Evolutionary conservation across 2,113 vertebrate species (phyloP).

Genomic region (Podarcis cretensis): DNA sequence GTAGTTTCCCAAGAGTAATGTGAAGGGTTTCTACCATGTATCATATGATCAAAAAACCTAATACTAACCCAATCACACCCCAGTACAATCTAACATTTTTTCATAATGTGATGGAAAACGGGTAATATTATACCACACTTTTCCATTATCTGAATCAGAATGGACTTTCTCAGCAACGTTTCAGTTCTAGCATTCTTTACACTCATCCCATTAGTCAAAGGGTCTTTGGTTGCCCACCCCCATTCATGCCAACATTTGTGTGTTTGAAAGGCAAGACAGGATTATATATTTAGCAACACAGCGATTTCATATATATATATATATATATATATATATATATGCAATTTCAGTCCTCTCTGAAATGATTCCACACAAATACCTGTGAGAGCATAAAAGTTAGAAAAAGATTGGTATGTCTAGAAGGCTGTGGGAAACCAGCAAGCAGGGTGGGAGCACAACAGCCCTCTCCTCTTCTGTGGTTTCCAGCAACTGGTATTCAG

Average conservation of each 20-base stretch:
- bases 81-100: slow-evolving; percentile 23
- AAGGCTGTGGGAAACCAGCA: too few species aligned
- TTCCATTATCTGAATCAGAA: not conserved
- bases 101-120: slow-evolving; percentile 9
- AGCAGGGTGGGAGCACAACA: too few species aligned
- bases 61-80: slow-evolving; percentile 20
- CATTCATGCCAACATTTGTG: not conserved
- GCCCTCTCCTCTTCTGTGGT: too few species aligned
- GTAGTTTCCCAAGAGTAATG: not conserved
- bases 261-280: not conserved
- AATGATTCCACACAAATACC: too few species aligned
- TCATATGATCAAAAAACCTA: slow-evolving; percentile 33
- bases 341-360: not conserved
- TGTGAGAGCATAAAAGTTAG: not conserved
- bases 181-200: slow-evolving; percentile 7
- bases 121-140: not conserved
- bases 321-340: too few species aligned
- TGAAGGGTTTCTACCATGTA: not conserved
- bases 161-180: not conserved
- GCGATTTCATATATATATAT: too few species aligned
- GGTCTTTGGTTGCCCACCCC: not conserved
- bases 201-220: not conserved
- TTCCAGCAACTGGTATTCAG: too few species aligned
- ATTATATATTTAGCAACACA: not conserved
- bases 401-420: too few species aligned